These are phyloP conservation scores for Cephus spinipes DNA, from an alignment of 2,888 invertebrate species.

Conservation along the genomic window DNA sequence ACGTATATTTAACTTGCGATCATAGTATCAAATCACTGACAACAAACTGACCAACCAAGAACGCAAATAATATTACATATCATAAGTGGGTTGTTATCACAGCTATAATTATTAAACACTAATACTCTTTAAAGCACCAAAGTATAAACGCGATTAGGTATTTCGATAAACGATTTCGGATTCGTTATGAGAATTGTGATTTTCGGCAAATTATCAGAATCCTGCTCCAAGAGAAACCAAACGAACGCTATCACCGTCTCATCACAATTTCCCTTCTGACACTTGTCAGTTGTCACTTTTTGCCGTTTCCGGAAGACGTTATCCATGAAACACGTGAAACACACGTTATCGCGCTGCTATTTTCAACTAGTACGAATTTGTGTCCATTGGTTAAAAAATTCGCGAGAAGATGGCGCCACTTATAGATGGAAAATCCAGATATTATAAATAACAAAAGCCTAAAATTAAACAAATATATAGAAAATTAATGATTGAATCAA, in stretches of 20 bases:
- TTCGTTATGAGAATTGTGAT: slow-evolving; percentile 19
- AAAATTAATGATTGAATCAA: background rate
- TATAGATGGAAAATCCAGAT: background rate
- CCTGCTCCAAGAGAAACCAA: slow-evolving; percentile 26
- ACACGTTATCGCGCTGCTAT: background rate
- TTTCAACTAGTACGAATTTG: background rate
- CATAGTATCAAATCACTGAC: slow-evolving; percentile 33
- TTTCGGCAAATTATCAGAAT: slow-evolving; percentile 23
- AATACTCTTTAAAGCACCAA: slow-evolving; percentile 31
- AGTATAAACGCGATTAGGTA: slow-evolving; percentile 17
- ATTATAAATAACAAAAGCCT: background rate
- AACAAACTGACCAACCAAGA: slow-evolving; percentile 34
- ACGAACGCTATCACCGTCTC: slow-evolving; percentile 37
- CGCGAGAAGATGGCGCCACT: slow-evolving; percentile 1
- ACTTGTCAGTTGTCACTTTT: slow-evolving; percentile 15
- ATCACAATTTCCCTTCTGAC: slow-evolving; percentile 39
- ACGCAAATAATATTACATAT: slow-evolving; percentile 34
- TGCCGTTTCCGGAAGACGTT: slow-evolving; percentile 5
- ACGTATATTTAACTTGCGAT: slow-evolving; percentile 30
- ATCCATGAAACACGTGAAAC: slow-evolving; percentile 4
- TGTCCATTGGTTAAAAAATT: background rate
- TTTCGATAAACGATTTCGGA: slow-evolving; percentile 24
- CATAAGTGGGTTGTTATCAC: slow-evolving; percentile 38
- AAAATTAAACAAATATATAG: background rate
- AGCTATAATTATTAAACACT: slow-evolving; percentile 42